Evolutionary conservation across 2,113 vertebrate species (phyloP).

Genomic region (Antechinus flavipes): DNA sequence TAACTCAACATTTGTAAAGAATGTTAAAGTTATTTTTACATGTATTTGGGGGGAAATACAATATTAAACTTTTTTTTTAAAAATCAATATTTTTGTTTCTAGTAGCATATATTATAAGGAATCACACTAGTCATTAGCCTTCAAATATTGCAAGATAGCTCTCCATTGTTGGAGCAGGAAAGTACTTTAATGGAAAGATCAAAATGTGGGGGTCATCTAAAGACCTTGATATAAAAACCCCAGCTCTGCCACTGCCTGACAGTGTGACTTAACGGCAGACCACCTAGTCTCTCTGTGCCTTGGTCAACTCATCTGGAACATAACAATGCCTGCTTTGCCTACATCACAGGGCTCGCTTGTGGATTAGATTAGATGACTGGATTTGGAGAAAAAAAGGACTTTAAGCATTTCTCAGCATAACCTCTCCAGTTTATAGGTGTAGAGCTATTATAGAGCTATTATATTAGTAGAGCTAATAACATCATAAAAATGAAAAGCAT

Average conservation of each 20-base stretch:
- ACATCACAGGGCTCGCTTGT: background rate
- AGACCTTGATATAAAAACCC: conserved; percentile 42
- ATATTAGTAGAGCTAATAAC: conserved; percentile 29
- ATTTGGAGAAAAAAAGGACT: background rate
- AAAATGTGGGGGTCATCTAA: background rate
- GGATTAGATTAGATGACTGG: background rate
- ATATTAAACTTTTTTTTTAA: background rate
- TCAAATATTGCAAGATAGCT: background rate
- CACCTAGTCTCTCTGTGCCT: conserved; percentile 8
- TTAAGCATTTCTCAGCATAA: background rate
- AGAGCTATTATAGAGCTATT: too few relatives aligned
- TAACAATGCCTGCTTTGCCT: background rate
- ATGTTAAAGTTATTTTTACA: background rate
- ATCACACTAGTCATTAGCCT: background rate
- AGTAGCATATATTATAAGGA: background rate
- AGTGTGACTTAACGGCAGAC: conserved; percentile 54
- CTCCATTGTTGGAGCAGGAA: background rate
- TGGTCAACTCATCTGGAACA: conserved; percentile 19
- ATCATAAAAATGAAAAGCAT: background rate
- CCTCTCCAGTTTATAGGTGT: background rate
- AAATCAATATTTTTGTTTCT: background rate
- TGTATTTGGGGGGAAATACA: background rate
- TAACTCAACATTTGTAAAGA: background rate
- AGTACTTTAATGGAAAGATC: background rate
- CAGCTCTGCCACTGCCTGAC: conserved; percentile 27